A percentile compares a stretch with the other conserved stretches of the same genome.
Conservation (phyloP, 2,797 vertebrate genomes). For the Poecilia gillii region DNA sequence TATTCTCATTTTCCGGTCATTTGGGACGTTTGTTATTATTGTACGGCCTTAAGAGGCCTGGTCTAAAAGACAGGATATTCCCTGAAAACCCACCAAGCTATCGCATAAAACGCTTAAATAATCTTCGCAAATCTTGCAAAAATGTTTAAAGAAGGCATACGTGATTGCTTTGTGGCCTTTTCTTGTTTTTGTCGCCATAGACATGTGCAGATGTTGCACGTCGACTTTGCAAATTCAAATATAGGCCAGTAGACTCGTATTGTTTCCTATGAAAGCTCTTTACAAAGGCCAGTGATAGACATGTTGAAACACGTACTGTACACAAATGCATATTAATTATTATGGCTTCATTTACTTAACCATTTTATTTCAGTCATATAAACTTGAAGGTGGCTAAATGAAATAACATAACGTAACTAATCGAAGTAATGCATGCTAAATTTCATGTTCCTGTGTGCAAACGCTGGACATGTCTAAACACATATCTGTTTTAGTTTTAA, state of each 20-base stretch:
- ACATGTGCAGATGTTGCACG: not conserved
- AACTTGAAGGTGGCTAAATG: not conserved
- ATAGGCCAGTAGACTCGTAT: slow-evolving; percentile 24
- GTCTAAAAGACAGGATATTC: slow-evolving; percentile 35
- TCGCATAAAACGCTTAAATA: not conserved
- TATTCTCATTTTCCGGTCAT: not conserved
- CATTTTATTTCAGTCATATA: not conserved
- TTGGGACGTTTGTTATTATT: slow-evolving; percentile 60
- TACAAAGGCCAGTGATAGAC: slow-evolving; percentile 18
- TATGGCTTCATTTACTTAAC: not conserved
- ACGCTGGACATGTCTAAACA: not conserved
- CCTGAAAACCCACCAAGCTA: slow-evolving; percentile 23
- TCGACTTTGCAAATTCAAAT: not conserved
- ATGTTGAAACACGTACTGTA: slow-evolving; percentile 42
- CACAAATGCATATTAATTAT: not conserved
- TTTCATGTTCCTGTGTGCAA: not conserved
- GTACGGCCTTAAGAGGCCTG: slow-evolving; percentile 77
- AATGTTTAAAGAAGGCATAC: not conserved
- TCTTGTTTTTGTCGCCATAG: not conserved
- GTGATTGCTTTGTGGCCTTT: too few species aligned
- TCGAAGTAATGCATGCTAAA: not conserved
- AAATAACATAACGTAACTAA: not conserved
- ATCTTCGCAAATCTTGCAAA: not conserved
- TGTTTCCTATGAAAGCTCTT: slow-evolving; percentile 28
- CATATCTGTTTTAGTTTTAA: not conserved